Base-by-base conservation (phyloP, 2,797 vertebrate genomes). In the Cheirogaleus major region DNA sequence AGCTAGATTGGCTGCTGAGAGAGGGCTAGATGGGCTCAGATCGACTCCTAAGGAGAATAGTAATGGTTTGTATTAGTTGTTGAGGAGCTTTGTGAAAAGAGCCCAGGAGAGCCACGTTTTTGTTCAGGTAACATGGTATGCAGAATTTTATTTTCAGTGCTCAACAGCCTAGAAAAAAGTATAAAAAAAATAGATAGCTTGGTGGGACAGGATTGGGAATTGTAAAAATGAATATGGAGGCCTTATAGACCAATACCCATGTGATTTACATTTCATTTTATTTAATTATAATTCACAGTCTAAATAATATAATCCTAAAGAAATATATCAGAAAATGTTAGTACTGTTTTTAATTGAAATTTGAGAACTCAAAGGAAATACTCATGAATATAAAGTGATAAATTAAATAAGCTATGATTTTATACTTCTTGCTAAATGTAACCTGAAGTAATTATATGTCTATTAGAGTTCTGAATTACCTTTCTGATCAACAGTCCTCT, bases 341-440 rank as follows among this genome's bases (percentile, higher is more conserved):
- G 17, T 76, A 45, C 27, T 55, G 0, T 83, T 92, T 96, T 92
- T 96, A 94, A 94, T 30, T 70, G 45, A 90, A 70, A 90, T 83
- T 89, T 3, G 48, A 84, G 41, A 89, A 80, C 41, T 78, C 35
- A 73, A 63, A 65, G 61, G 23, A 87, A 93, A 83, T 41, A 70
- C 7, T 80, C 8, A 63, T 50, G 52, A 84, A 41, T 76, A n/a
- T 89, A 55, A 94, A 78, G 35, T 88, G 35, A 3, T 75, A 69
- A 57, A 30, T 50, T 89, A 50, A 93, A 55, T 89, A 48, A 80
- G 63, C 30, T 70, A 32, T 86, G 35, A 57, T 88, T 79, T 95
- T 91, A 35, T 93, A 48, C 27, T 75, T 78, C 43, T 82, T 75
- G n/a, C 12, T 92, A 73, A 25, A 38, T 80, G 17, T 78, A 63